Evolutionary conservation across 2,113 vertebrate genomes (phyloP).

Genomic region (Patagioenas fasciata): DNA sequence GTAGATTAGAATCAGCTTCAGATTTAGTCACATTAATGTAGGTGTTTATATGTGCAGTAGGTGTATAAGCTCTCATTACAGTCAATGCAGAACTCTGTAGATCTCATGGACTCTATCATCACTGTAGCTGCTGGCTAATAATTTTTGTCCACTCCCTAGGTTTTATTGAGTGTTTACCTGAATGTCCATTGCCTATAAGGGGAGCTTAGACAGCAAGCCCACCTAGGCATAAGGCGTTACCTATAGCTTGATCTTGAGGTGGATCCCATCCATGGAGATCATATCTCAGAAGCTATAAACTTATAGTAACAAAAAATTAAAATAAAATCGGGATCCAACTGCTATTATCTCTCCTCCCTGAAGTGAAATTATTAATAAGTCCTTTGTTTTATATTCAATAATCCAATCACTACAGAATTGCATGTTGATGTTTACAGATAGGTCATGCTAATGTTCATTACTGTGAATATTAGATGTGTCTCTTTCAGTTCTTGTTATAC

Average conservation of each 20-base stretch:
- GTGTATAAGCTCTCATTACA: not conserved
- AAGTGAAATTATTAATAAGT: not conserved
- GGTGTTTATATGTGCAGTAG: not conserved
- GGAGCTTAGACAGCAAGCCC: not conserved
- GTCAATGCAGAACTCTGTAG: not conserved
- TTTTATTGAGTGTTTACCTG: not conserved
- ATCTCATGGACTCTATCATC: not conserved
- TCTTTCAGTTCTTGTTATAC: not conserved
- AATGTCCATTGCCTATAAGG: not conserved
- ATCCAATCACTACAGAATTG: not conserved
- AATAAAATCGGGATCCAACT: not conserved
- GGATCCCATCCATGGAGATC: not conserved
- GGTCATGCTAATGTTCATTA: not conserved
- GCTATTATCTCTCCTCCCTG: not conserved
- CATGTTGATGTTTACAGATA: not conserved
- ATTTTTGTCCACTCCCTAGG: not conserved
- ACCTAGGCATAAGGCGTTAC: not conserved
- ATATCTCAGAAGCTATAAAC: not conserved
- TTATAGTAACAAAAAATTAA: not conserved
- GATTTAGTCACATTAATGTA: not conserved
- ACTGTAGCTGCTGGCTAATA: not conserved
- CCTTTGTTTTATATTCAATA: not conserved
- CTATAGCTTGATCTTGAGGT: not conserved
- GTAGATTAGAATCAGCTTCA: not conserved
- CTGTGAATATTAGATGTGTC: not conserved